Evolutionary conservation across 2,888 invertebrate species (phyloP).

Genomic region (Drosophila sordidapex): DNA sequence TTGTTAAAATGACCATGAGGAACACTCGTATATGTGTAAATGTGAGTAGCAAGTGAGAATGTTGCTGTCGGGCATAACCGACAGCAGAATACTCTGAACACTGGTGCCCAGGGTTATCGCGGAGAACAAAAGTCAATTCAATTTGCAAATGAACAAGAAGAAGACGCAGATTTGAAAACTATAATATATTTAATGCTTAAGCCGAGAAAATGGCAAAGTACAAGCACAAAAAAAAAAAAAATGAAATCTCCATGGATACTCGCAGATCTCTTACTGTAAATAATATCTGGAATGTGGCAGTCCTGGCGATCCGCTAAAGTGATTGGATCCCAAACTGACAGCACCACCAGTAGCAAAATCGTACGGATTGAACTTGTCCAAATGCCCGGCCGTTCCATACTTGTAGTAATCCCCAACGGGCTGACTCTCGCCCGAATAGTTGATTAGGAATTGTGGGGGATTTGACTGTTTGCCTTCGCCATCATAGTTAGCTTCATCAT

Average conservation of each 20-base stretch:
- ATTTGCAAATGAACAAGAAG: background rate
- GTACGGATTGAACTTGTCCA: constrained; percentile 18
- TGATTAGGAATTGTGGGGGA: constrained; percentile 34
- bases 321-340: constrained; percentile 12
- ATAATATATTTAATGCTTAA: constrained; percentile 20
- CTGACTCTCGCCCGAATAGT: constrained; percentile 42
- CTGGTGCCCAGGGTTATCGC: background rate
- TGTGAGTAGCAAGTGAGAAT: background rate
- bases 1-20: background rate
- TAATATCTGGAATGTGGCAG: constrained; percentile 43
- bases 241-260: background rate
- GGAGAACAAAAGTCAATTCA: background rate
- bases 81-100: background rate
- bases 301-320: constrained; percentile 27
- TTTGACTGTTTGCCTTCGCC: background rate
- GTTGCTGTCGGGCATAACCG: background rate
- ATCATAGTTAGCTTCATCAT: background rate
- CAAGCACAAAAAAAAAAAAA: constrained; percentile 8
- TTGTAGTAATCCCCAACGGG: constrained; percentile 14
- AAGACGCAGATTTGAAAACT: constrained; percentile 19
- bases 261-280: constrained; percentile 9
- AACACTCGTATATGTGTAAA: background rate
- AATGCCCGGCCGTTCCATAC: background rate
- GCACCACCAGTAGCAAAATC: background rate
- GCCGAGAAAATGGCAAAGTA: constrained; percentile 2